A percentile compares a stretch with the other conserved stretches of the same genome.
phyloP scores from a whole-genome alignment of 2,888 invertebrate species.

The Helicoverpa assulta region DNA sequence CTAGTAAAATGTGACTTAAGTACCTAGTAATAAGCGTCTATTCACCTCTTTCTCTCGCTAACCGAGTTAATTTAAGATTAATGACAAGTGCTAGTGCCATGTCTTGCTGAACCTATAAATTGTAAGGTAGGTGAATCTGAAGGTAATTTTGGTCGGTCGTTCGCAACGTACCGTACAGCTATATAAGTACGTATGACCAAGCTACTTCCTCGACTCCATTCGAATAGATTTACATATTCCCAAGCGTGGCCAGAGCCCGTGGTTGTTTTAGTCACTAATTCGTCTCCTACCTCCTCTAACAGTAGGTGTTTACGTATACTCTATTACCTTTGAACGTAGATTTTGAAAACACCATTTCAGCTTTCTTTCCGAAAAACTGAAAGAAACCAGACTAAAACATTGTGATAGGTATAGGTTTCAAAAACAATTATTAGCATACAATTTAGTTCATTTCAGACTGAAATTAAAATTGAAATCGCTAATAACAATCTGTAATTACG shows the following conservation, averaged over 20 bases:
- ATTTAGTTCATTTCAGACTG: too few relatives aligned
- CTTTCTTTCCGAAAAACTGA: too few relatives aligned
- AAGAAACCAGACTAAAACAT: too few relatives aligned
- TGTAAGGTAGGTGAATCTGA: background rate
- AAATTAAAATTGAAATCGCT: background rate
- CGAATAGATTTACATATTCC: slow-evolving; percentile 2
- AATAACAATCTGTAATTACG: background rate
- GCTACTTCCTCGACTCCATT: background rate
- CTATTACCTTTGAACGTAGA: background rate
- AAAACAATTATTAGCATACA: too few relatives aligned
- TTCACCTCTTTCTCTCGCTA: background rate
- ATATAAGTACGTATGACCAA: background rate
- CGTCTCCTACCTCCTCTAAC: background rate
- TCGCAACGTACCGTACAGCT: background rate
- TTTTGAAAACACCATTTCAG: too few relatives aligned
- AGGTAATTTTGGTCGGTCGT: background rate
- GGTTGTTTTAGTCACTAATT: background rate
- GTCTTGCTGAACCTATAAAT: background rate
- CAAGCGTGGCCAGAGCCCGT: background rate
- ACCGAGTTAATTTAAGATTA: background rate
- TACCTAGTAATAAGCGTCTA: background rate
- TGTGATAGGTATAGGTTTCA: too few relatives aligned
- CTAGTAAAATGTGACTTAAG: slow-evolving; percentile 1
- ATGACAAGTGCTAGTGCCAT: background rate
- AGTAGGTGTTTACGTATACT: background rate